Conservation (phyloP, 2,797 vertebrate species). For the Perodicticus potto region DNA sequence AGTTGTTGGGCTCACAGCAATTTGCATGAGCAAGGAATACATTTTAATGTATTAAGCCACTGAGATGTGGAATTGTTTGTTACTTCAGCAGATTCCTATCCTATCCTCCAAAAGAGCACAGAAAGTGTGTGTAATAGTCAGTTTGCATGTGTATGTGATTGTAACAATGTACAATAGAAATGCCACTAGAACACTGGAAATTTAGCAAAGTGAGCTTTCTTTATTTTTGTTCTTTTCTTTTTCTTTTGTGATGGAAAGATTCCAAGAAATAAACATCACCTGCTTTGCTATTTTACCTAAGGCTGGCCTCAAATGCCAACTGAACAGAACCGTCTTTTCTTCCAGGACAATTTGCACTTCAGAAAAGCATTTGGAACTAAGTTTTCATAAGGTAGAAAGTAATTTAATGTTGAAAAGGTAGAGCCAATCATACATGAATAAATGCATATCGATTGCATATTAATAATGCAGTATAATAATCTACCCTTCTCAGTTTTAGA, state of each 20-base stretch:
- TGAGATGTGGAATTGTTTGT: neutral
- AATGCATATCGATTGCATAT: conserved; percentile 84
- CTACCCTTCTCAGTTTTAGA: conserved; percentile 80
- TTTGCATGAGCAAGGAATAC: neutral
- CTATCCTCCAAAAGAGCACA: neutral
- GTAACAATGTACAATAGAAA: neutral
- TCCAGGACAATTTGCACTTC: conserved; percentile 82
- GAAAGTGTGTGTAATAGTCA: neutral
- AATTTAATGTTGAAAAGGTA: conserved; percentile 83
- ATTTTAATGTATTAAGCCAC: neutral
- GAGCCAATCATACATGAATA: conserved; percentile 82
- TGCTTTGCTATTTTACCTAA: conserved; percentile 74
- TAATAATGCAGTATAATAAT: conserved; percentile 84
- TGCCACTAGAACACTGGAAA: neutral
- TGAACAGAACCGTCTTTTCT: conserved; percentile 72
- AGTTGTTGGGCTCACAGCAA: neutral
- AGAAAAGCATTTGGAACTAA: conserved; percentile 83
- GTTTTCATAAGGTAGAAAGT: conserved; percentile 82
- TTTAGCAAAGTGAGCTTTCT: neutral
- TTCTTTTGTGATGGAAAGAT: conserved; percentile 58
- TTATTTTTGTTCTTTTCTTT: conserved; percentile 53
- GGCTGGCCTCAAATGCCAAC: conserved; percentile 67
- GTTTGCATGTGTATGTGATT: rapidly evolving
- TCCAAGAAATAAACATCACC: conserved; percentile 53
- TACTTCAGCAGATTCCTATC: neutral